Base-by-base conservation (phyloP, 2,113 vertebrate species). In the Chaetorhynchus papuensis region DNA sequence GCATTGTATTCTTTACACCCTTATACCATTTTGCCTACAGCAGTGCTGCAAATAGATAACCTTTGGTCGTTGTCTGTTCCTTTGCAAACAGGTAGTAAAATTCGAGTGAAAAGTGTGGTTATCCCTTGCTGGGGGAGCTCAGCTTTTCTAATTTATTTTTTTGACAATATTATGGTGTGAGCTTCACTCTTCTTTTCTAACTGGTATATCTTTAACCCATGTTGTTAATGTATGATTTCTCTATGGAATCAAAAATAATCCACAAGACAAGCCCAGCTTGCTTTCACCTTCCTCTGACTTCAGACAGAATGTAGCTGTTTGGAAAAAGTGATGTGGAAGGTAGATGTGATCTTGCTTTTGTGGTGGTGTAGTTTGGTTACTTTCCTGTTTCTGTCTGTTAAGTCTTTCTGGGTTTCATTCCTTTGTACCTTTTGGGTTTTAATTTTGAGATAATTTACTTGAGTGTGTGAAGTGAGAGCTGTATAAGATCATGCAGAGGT, bases 41-140 rank as follows among this genome's bases (percentile, higher is more conserved):
- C 60, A 35, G 0, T 4, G 1, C 47, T 50, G 39, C 20, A 53
- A 2, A n/a, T 41, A 6, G 27, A 0, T 23, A 1, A 1, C 3
- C 31, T 47, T 15, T 78, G 57, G 35, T 82, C 1, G 0, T 54
- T 64, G n/a, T 59, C 33, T 5, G 2, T 59, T 78, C 28, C n/a
- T 81, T 77, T 77, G 41, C 71, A 83, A 44, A 68, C 8, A 26
- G 10, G 14, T 45, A 35, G n/a, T 80, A 81, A 45, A 76, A 63
- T 68, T 68, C 37, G 31, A 35, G 30, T 68, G 86, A 59, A 42
- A 77, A 68, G 22, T 14, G n/a, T 71, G 71, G 21, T 14, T 71
- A 44, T 22, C 14, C 7, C 21, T 18, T 65, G 44, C 42, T 31
- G 26, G 39, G 14, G n/a, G 44, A 71, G 6, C 66, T 71, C 8